These are phyloP conservation scores for Phymorhynchus buccinoides DNA, from an alignment of 1,140 invertebrate genomes.

Conservation along the genomic window DNA sequence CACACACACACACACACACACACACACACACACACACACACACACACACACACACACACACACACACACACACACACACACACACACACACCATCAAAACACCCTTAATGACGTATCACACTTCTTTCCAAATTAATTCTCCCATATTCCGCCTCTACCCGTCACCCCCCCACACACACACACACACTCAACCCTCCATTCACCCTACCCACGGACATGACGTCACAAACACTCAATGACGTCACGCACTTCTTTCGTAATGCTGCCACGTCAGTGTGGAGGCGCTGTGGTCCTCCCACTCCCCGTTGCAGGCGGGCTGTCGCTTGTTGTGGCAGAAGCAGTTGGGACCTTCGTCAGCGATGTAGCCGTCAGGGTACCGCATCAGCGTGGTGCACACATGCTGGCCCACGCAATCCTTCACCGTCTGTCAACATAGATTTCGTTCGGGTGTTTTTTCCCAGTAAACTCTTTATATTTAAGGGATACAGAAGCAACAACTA, in stretches of 20 bases:
- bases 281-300: slow-evolving; percentile 45
- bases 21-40: neutral
- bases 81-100: too few relatives aligned
- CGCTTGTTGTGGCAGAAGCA: slow-evolving; percentile 37
- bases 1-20: neutral
- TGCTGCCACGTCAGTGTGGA: slow-evolving; percentile 56
- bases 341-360: slow-evolving; percentile 56
- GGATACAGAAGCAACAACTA: too few relatives aligned
- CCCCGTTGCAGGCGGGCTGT: slow-evolving; percentile 37
- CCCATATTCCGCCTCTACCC: too few relatives aligned
- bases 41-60: neutral
- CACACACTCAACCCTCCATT: neutral
- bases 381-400: slow-evolving; percentile 59
- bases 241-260: slow-evolving; percentile 54
- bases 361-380: slow-evolving; percentile 55
- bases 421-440: neutral
- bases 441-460: too few relatives aligned
- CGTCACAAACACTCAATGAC: neutral
- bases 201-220: neutral
- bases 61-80: neutral
- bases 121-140: too few relatives aligned
- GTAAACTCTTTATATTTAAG: too few relatives aligned
- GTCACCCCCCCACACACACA: neutral
- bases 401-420: slow-evolving; percentile 15
- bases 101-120: too few relatives aligned